Evolutionary conservation across 2,888 invertebrate species (phyloP), one percentile per base, ranked within the genome.

Genomic region (Enoplolaimus lenunculus): DNA sequence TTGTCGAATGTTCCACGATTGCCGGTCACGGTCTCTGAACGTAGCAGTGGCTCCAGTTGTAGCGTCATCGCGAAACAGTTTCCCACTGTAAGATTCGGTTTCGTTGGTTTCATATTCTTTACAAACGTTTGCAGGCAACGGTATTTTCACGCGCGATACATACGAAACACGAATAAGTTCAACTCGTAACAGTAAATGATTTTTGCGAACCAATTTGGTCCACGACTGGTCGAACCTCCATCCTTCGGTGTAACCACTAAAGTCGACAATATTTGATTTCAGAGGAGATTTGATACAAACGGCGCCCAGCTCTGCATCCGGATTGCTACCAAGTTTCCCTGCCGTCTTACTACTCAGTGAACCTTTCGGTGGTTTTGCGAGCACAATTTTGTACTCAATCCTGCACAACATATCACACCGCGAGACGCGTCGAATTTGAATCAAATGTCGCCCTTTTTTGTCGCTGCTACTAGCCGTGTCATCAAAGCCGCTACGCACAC

Each of bases 341-440:
- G 7, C 13, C 29, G 26, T 57, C 26, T 26, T 21, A 21, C 21
- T 21, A 21, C 26, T 26, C 21, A 26, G 26, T 21, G 26, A 21
- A 26, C 57, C 57, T 26, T 26, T 26, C 57, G 57, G 26, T 7
- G 64, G 64, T 16, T 29, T 7, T 7, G 2, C 7, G 34, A 90
- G 82, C 0, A 78, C 76, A 1, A 83, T 75, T 33, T 86, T 86
- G 81, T 89, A 90, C 31, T 87, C 84, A 7, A 90, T 88, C 72
- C 89, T 85, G 79, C 89, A 89, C 68, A 87, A 86, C 79, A 89
- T 89, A 76, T 89, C 89, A 78, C 89, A 89, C 65, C 89, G 89
- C n/a, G 89, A 89, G 70, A 89, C 85, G 68, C 90, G 85, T 3
- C 31, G 28, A 26, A 69, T 28, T 65, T 69, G 69, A n/a, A 69